These are phyloP conservation scores for Diarsia rubi DNA, from an alignment of 2,888 invertebrate genomes.

Conservation along the genomic window DNA sequence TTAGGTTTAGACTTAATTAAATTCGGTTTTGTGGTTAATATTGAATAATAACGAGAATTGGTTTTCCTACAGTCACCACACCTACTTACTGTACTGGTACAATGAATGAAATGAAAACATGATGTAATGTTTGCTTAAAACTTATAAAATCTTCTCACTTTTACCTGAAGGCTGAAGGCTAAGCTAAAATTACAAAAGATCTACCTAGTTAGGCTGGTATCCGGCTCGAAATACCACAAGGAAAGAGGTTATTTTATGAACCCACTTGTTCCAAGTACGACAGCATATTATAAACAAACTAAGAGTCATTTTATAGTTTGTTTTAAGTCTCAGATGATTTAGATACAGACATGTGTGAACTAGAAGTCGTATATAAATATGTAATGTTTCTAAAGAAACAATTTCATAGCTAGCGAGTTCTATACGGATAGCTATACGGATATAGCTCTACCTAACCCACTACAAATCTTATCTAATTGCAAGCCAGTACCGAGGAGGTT, in stretches of 20 bases:
- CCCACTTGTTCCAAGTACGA: background rate
- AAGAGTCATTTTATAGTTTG: background rate
- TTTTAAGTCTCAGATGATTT: background rate
- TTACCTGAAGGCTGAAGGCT: background rate
- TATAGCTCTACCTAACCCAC: constrained; percentile 2
- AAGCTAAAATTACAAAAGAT: background rate
- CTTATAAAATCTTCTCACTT: background rate
- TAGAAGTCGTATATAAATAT: constrained; percentile 1
- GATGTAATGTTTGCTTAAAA: background rate
- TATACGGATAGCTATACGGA: no score
- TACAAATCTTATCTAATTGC: constrained; percentile 33
- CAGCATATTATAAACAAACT: background rate
- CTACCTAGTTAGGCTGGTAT: background rate
- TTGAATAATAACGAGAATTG: background rate
- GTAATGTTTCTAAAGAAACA: background rate
- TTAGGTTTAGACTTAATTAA: background rate
- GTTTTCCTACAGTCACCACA: background rate
- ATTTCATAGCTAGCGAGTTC: constrained; percentile 8
- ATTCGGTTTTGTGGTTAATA: constrained; percentile 1
- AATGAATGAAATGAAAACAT: background rate
- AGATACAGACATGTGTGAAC: background rate
- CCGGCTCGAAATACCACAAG: constrained; percentile 23
- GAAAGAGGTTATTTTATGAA: background rate
- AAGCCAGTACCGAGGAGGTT: background rate
- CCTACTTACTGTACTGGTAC: background rate